A percentile compares a stretch with the other conserved stretches of the same genome.
Evolutionary conservation across 2,888 invertebrate genomes (phyloP).

Genomic region (Malthinus flaveolus): DNA sequence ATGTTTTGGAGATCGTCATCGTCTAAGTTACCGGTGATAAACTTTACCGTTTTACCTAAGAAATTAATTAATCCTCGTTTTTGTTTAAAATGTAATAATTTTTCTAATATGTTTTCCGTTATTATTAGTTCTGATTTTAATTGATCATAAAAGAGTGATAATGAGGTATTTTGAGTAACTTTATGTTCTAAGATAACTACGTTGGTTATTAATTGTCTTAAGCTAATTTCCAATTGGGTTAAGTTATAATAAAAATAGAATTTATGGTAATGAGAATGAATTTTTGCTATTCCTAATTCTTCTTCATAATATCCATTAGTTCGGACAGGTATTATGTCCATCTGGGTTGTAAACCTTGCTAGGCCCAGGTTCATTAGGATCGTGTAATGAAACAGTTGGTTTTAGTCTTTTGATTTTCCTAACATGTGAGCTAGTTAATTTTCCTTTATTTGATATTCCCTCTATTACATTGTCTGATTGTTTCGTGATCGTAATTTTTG

Average conservation of each 20-base stretch:
- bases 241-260: too few relatives aligned
- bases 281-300: not conserved
- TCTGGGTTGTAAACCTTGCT: not conserved
- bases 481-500: not conserved
- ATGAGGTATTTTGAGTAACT: not conserved
- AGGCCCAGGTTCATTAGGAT: not conserved
- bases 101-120: not conserved
- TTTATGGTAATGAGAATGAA: not conserved
- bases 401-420: not conserved
- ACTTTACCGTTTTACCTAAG: not conserved
- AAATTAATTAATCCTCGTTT: not conserved
- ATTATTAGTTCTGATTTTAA: not conserved
- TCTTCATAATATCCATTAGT: not conserved
- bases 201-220: not conserved
- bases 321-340: not conserved
- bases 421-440: not conserved
- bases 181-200: not conserved
- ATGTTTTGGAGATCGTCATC: not conserved
- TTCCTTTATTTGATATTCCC: not conserved
- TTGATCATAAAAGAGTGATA: not conserved
- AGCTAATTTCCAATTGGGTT: not conserved
- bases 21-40: not conserved
- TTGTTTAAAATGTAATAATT: not conserved
- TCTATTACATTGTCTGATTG: not conserved
- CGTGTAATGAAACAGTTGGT: not conserved